Percentiles rank a stretch among this genome's conserved stretches.
These are phyloP conservation scores for Tricholaema leucomelas DNA, from an alignment of 2,113 vertebrate species.

Conservation along the genomic window DNA sequence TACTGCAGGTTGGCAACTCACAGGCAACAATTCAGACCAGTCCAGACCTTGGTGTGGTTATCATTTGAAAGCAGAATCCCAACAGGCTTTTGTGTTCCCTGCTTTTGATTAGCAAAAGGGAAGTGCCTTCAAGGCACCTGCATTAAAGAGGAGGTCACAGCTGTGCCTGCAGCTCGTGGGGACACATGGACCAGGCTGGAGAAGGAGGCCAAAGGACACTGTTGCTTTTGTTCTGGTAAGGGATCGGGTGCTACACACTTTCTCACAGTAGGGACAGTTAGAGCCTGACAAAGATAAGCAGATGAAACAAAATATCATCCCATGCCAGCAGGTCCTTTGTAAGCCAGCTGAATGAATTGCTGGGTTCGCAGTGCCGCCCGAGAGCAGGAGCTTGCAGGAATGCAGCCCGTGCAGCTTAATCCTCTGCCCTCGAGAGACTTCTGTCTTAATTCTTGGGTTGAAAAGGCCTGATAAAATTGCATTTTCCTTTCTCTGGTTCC, in stretches of 20 bases:
- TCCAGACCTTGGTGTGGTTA: neutral
- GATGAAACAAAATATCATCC: neutral
- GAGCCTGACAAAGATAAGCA: neutral
- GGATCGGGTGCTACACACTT: rapidly evolving
- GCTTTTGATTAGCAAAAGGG: constrained; percentile 47
- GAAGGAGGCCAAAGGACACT: neutral
- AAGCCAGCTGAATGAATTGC: neutral
- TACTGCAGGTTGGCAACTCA: neutral
- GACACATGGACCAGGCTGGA: neutral
- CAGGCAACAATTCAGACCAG: neutral
- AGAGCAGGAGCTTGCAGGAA: neutral
- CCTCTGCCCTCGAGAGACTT: neutral
- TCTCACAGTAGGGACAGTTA: neutral
- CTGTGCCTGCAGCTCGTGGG: neutral
- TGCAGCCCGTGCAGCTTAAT: neutral
- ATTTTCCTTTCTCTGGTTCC: neutral
- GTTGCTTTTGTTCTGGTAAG: neutral
- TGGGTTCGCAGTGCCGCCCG: neutral
- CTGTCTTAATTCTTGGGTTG: neutral
- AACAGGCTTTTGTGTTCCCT: neutral
- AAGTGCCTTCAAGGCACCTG: constrained; percentile 42
- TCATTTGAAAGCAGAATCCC: neutral
- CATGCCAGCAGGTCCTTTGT: neutral
- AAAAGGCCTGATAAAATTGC: neutral
- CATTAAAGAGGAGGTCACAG: constrained; percentile 5